Percentiles rank a stretch among this genome's conserved stretches.
These are phyloP conservation scores for Drosophila tristis DNA, from an alignment of 1,140 invertebrate genomes.

Conservation along the genomic window DNA sequence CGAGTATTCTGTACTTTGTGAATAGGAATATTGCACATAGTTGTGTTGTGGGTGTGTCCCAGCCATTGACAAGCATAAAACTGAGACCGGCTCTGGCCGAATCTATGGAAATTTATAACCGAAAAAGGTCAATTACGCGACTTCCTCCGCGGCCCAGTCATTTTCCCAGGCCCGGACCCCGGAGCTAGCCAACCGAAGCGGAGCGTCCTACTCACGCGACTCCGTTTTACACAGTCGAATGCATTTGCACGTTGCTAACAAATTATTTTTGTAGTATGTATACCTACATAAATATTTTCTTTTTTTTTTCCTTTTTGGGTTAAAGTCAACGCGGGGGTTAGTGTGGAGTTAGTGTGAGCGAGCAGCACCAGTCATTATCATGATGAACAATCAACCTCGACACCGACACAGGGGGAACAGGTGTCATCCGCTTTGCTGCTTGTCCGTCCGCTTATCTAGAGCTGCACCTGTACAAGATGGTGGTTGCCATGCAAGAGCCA, in stretches of 20 bases:
- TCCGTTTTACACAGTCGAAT: constrained; percentile 72
- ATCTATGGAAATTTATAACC: constrained; percentile 45
- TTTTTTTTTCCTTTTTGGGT: constrained; percentile 40
- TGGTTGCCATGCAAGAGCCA: constrained; percentile 26
- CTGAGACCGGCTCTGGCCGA: constrained; percentile 17
- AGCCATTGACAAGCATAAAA: constrained; percentile 28
- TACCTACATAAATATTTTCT: constrained; percentile 11
- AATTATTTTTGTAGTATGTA: constrained; percentile 44
- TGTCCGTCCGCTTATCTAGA: constrained; percentile 20
- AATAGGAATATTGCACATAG: neutral
- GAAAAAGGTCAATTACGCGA: constrained; percentile 77
- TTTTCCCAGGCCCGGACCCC: constrained; percentile 61
- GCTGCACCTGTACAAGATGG: constrained; percentile 25
- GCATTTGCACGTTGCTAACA: constrained; percentile 61
- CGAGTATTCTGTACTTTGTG: constrained; percentile 19
- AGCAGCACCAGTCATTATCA: constrained; percentile 60
- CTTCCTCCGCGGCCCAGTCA: constrained; percentile 38
- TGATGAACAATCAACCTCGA: constrained; percentile 59
- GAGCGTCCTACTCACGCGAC: constrained; percentile 50
- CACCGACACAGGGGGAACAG: constrained; percentile 46
- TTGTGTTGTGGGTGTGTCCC: constrained; percentile 50
- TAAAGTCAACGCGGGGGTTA: constrained; percentile 49
- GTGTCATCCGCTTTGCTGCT: constrained; percentile 70
- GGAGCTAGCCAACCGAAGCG: constrained; percentile 40
- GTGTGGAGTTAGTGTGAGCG: constrained; percentile 20